Evolutionary conservation across 2,113 vertebrate species (phyloP).

Genomic region (Actenoides lindsayi): DNA sequence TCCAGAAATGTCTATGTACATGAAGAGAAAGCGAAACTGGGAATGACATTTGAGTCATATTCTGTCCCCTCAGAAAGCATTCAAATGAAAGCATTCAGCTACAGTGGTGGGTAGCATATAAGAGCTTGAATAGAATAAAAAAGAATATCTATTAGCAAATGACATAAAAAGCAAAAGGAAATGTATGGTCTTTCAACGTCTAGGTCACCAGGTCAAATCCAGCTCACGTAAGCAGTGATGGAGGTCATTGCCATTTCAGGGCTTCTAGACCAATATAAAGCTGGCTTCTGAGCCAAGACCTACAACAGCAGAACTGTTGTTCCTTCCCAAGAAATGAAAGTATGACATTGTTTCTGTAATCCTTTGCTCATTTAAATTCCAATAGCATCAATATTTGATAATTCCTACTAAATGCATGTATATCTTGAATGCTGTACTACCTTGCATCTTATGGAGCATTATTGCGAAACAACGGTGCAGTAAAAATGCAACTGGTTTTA

Average conservation of each 20-base stretch:
- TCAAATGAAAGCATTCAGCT: neutral
- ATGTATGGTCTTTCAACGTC: neutral
- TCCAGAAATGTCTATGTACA: neutral
- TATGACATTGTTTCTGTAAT: neutral
- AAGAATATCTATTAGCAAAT: neutral
- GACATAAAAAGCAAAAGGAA: neutral
- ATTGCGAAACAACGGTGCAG: neutral
- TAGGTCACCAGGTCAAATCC: neutral
- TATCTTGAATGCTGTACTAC: neutral
- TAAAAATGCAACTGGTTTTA: neutral
- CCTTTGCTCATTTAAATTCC: neutral
- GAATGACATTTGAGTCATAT: neutral
- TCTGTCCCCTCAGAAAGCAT: neutral
- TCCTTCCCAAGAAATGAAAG: neutral
- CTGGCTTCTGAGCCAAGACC: neutral
- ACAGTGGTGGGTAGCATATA: neutral
- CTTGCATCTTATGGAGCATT: neutral
- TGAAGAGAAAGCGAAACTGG: neutral
- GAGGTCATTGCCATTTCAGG: neutral
- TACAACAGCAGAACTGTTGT: neutral
- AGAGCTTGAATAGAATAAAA: neutral
- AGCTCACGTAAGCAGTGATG: neutral
- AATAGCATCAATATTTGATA: neutral
- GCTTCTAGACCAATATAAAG: neutral
- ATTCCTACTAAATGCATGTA: neutral